phyloP scores from a whole-genome alignment of 2,888 invertebrate species.

The Pycnomerus fuliginosus region DNA sequence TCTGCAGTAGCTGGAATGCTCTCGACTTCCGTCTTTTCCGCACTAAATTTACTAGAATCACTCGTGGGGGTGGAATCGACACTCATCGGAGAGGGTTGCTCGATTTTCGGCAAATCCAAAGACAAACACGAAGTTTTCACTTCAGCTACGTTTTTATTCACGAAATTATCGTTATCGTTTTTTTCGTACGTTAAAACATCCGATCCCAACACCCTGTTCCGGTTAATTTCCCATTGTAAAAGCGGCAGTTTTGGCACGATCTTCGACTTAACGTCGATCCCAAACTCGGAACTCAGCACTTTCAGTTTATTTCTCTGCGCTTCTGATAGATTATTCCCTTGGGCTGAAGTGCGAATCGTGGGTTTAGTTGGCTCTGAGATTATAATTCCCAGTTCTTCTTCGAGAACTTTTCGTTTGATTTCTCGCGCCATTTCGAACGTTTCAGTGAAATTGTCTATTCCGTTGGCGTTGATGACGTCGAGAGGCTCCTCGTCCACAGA shows the following conservation, averaged over 20 bases:
- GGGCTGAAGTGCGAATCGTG: slow-evolving; percentile 40
- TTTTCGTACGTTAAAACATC: slow-evolving; percentile 26
- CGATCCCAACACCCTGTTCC: slow-evolving; percentile 42
- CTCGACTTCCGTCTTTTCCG: slow-evolving; percentile 30
- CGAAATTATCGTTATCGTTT: slow-evolving; percentile 39
- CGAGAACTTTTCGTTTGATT: slow-evolving; percentile 58
- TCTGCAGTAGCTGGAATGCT: slow-evolving; percentile 46
- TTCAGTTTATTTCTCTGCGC: slow-evolving; percentile 63
- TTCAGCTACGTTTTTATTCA: slow-evolving; percentile 35
- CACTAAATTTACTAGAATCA: slow-evolving; percentile 36
- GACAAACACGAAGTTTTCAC: slow-evolving; percentile 26
- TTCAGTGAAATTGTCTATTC: slow-evolving; percentile 45
- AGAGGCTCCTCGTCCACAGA: slow-evolving; percentile 47
- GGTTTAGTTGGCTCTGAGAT: slow-evolving; percentile 42
- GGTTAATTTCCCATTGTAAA: slow-evolving; percentile 36
- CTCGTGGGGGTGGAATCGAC: slow-evolving; percentile 49
- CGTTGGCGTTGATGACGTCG: slow-evolving; percentile 58
- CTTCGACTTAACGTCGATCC: slow-evolving; percentile 45
- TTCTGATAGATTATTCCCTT: slow-evolving; percentile 54
- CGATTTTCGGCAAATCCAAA: slow-evolving; percentile 35
- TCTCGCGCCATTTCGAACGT: slow-evolving; percentile 53
- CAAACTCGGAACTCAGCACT: slow-evolving; percentile 63
- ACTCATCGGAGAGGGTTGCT: slow-evolving; percentile 42
- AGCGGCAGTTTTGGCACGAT: slow-evolving; percentile 25
- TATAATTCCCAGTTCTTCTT: slow-evolving; percentile 53